Base-by-base conservation (phyloP, 2,797 vertebrate genomes). In the Microctenopoma steveboyesi region DNA sequence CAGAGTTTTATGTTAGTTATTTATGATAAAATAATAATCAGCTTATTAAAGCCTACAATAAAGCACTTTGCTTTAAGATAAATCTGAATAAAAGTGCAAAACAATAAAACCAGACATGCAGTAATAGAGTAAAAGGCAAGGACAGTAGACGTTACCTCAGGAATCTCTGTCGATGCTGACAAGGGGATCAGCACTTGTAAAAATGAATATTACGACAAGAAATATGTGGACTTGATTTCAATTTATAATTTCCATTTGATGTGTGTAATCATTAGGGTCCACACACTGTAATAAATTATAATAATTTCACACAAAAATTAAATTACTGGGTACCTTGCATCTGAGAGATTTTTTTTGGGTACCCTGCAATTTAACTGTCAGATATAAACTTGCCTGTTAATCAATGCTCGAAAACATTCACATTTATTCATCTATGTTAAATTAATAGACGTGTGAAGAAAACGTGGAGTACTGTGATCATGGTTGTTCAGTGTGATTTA, bases 341-440 rank as follows among this genome's bases (percentile, higher is more conserved):
- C 91, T 94, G 94, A 95, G 94, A 93, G 93, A 91, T 93, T 95
- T 95, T 33, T 83, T 81, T 78, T 67, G 71, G 81, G 60, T 95
- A 96, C 95, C 95, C 95, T 96, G 94, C 96, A 98, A 99, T 99
- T 96, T 98, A 96, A 95, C 96, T 98, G 97, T 99, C 97, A 98
- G 94, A 95, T 94, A 94, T 94, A 95, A 96, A 97, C 94, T 95
- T 94, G 94, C 93, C 94, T 93, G 93, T 95, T 95, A 97, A 98
- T 98, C 96, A 98, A 94, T 94, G 95, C 95, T 95, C 92, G 90
- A 95, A 96, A 96, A 97, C 96, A 97, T 96, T 97, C 96, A 94
- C 96, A 96, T 97, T 97, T 96, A 97, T 97, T 97, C 96, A 95
- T 95, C 96, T 96, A 95, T 94, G 95, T 95, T 96, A 96, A 98